A percentile compares a stretch with the other conserved stretches of the same genome.
Conservation (phyloP, 2,888 invertebrate genomes). For the Leucophenga maculata region DNA sequence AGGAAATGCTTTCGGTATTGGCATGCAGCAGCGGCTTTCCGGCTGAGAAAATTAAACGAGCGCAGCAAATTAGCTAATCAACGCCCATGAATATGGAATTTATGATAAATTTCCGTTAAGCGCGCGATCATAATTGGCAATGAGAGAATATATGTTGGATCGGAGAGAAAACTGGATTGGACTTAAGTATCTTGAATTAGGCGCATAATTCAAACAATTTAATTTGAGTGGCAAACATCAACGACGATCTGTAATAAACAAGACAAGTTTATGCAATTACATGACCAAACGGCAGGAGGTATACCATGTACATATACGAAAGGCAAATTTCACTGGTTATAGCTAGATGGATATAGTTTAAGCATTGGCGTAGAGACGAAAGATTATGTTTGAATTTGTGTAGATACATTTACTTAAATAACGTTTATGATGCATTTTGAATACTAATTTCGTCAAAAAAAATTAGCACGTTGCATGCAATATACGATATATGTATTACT, state of each 20-base stretch:
- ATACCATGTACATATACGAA: background rate
- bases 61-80: conserved; percentile 65
- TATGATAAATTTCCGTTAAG: conserved; percentile 65
- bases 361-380: too few species aligned
- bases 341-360: too few species aligned
- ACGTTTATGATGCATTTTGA: too few species aligned
- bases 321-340: too few species aligned
- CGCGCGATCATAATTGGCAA: conserved; percentile 30
- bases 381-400: too few species aligned
- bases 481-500: too few species aligned
- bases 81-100: conserved; percentile 66
- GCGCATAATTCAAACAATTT: conserved; percentile 47
- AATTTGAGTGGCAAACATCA: conserved; percentile 41
- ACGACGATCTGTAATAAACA: conserved; percentile 54
- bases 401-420: too few species aligned
- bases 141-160: conserved; percentile 15
- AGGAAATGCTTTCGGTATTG: conserved; percentile 44
- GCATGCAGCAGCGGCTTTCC: conserved; percentile 48
- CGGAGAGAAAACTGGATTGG: conserved; percentile 1
- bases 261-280: conserved; percentile 55
- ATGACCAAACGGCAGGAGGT: conserved; percentile 20
- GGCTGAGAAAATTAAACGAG: conserved; percentile 58
- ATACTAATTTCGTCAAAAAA: too few species aligned
- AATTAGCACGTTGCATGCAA: too few species aligned
- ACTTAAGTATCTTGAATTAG: conserved; percentile 27